A percentile compares a stretch with the other conserved stretches of the same genome.
These are phyloP conservation scores for Drosophila nr. perissopoda DNA, from an alignment of 2,888 invertebrate species.

Conservation along the genomic window DNA sequence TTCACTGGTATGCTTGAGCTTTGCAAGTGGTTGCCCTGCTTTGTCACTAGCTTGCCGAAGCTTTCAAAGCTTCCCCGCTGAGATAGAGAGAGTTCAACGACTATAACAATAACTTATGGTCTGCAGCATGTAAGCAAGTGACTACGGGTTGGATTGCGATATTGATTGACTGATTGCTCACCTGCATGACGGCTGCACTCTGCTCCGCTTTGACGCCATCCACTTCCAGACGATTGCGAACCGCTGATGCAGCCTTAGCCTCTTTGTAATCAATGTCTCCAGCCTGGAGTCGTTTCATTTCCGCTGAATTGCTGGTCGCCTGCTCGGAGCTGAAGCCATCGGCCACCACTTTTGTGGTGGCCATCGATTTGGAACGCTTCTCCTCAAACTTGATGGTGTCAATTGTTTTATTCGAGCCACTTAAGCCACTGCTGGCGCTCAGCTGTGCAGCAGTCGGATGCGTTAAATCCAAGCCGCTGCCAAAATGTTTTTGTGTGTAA, in stretches of 20 bases:
- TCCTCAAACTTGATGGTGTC: conserved; percentile 93
- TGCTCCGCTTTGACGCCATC: conserved; percentile 95
- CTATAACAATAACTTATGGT: conserved; percentile 4
- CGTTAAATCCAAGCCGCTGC: conserved; percentile 77
- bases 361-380: conserved; percentile 92
- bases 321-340: conserved; percentile 93
- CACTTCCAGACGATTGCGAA: conserved; percentile 91
- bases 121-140: conserved; percentile 27
- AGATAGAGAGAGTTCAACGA: conserved; percentile 25
- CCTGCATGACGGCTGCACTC: conserved; percentile 92
- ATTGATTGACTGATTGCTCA: conserved; percentile 82
- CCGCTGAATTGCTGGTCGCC: conserved; percentile 89
- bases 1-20: conserved; percentile 31
- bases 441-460: conserved; percentile 84
- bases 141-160: not conserved
- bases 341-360: conserved; percentile 91
- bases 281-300: conserved; percentile 91
- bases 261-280: conserved; percentile 94
- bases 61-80: conserved; percentile 40
- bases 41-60: conserved; percentile 13
- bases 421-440: conserved; percentile 83
- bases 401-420: conserved; percentile 82
- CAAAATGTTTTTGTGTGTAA: conserved; percentile 82
- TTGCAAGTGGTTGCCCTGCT: conserved; percentile 32
- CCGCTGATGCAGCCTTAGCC: conserved; percentile 91